Percentiles rank a stretch among this genome's conserved stretches.
Evolutionary conservation across 2,888 invertebrate species (phyloP).

Genomic region (Onthophagus sagittarius): DNA sequence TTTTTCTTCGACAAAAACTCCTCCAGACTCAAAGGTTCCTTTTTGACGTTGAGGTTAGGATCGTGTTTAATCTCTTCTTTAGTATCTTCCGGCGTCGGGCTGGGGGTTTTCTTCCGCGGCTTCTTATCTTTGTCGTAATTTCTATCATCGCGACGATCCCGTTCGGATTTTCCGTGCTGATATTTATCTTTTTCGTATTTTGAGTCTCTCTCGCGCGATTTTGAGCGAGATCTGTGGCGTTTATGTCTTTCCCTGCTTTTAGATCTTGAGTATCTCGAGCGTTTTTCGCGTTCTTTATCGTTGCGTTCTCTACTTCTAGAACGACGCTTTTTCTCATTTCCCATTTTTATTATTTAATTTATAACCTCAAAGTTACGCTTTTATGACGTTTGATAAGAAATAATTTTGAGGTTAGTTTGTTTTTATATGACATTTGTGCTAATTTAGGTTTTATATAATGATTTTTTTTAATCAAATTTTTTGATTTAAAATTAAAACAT

Average conservation of each 20-base stretch:
- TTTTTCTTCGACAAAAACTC: conserved; percentile 94
- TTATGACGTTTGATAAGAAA: conserved; percentile 1
- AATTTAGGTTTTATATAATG: background rate
- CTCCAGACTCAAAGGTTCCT: conserved; percentile 92
- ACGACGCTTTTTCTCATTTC: conserved; percentile 45
- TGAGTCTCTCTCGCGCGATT: conserved; percentile 41
- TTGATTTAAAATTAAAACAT: too few relatives aligned
- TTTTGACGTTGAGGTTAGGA: conserved; percentile 45
- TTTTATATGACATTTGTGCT: too few relatives aligned
- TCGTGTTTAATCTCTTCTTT: conserved; percentile 41
- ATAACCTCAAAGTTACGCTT: background rate
- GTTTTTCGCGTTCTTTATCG: conserved; percentile 41
- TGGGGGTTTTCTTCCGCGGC: conserved; percentile 40
- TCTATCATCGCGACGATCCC: conserved; percentile 28
- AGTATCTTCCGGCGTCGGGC: conserved; percentile 45
- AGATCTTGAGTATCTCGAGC: conserved; percentile 43
- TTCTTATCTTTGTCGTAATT: conserved; percentile 36
- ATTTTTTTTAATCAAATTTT: too few relatives aligned
- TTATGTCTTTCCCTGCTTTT: conserved; percentile 45
- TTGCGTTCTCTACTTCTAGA: conserved; percentile 47
- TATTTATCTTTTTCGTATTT: conserved; percentile 31
- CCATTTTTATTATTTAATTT: conserved; percentile 37
- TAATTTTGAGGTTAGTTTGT: background rate
- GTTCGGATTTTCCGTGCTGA: conserved; percentile 33
- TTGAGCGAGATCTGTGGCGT: conserved; percentile 38